phyloP scores from a whole-genome alignment of 2,797 vertebrate genomes.

The Pristis pectinata region DNA sequence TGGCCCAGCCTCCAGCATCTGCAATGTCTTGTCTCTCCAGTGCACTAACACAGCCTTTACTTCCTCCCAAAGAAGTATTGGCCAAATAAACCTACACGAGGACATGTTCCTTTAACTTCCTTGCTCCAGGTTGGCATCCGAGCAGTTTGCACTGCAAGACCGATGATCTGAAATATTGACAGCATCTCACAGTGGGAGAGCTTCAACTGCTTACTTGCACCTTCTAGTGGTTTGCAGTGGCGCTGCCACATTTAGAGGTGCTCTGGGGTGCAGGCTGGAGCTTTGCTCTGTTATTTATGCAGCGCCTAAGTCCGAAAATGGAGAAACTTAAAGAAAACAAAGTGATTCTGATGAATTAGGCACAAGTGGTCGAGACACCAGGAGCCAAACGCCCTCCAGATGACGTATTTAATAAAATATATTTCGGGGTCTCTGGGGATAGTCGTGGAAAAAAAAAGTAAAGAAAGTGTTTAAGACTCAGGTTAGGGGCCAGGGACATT shows the following conservation, averaged over 20 bases:
- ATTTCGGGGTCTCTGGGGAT: not conserved
- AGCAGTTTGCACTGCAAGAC: not conserved
- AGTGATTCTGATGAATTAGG: not conserved
- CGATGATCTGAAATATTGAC: not conserved
- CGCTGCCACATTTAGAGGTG: no score
- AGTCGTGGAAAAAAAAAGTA: not conserved
- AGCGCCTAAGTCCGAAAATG: not conserved
- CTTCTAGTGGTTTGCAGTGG: not conserved
- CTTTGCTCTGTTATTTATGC: not conserved
- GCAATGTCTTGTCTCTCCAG: no score
- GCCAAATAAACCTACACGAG: not conserved
- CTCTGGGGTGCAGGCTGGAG: not conserved
- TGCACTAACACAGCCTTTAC: not conserved
- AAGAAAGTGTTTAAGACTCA: not conserved
- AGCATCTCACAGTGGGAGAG: not conserved
- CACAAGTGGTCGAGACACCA: not conserved
- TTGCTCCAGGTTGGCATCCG: not conserved
- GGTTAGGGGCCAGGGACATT: not conserved
- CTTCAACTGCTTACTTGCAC: not conserved
- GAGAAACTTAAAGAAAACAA: not conserved
- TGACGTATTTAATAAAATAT: not conserved
- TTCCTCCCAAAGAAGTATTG: not conserved
- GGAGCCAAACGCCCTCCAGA: not conserved
- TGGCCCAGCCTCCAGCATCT: no score
- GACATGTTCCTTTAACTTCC: not conserved